These are phyloP conservation scores for Campopleginae sp. DNA, from an alignment of 2,888 invertebrate genomes.

Conservation along the genomic window DNA sequence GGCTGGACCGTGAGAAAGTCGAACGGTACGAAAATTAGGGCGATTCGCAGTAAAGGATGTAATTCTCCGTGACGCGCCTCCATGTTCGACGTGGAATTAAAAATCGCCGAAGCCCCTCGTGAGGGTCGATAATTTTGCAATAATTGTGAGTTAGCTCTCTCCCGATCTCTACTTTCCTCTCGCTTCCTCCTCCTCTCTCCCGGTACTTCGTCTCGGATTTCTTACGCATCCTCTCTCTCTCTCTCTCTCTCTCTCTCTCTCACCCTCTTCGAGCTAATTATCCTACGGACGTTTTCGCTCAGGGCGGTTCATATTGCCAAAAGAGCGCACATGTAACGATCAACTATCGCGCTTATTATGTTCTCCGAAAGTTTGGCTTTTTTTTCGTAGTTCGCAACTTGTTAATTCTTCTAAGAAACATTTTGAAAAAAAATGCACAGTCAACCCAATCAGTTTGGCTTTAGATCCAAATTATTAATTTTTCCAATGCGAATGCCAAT, in stretches of 20 bases:
- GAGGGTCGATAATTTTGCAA: conserved; percentile 62
- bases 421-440: background rate
- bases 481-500: background rate
- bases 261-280: conserved; percentile 48
- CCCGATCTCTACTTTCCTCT: conserved; percentile 30
- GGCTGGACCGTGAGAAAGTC: conserved; percentile 58
- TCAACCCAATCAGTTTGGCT: background rate
- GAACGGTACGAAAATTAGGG: conserved; percentile 49
- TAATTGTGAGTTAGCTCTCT: conserved; percentile 59
- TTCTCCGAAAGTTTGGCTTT: background rate
- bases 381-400: background rate
- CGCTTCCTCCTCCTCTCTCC: conserved; percentile 4
- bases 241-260: conserved; percentile 12
- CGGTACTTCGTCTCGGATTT: conserved; percentile 27
- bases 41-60: conserved; percentile 58
- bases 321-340: conserved; percentile 43
- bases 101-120: conserved; percentile 48
- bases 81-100: conserved; percentile 55
- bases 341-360: conserved; percentile 48
- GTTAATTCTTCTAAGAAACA: background rate
- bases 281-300: conserved; percentile 45
- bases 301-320: conserved; percentile 39
- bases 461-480: background rate
- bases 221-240: conserved; percentile 24
- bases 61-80: conserved; percentile 60